Conservation (phyloP, 53 echinoderm and acorn worm genomes). For the Echinometra lucunter region DNA sequence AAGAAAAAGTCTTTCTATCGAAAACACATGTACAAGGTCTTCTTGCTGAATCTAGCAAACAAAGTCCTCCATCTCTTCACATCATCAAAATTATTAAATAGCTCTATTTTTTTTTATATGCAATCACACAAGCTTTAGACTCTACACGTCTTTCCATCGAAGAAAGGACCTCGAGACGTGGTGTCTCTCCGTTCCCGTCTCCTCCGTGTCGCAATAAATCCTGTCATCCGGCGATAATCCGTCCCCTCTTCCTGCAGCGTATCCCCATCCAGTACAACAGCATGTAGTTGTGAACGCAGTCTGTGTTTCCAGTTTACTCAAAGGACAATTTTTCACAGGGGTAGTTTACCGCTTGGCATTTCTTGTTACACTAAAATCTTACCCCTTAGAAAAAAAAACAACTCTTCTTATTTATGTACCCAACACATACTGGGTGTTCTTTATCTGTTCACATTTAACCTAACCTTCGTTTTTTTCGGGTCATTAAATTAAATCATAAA, state of each 20-base stretch:
- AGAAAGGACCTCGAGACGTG: background rate
- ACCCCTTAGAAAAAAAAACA: no score
- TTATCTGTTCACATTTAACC: background rate
- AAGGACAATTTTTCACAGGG: background rate
- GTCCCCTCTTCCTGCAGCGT: background rate
- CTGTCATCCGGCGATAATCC: constrained; percentile 4
- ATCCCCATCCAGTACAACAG: background rate
- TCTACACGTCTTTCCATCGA: constrained; percentile 8
- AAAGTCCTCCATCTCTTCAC: background rate
- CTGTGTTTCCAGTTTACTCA: background rate
- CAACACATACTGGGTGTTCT: background rate
- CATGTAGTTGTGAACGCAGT: background rate
- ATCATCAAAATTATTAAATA: constrained; percentile 38
- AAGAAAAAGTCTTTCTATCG: constrained; percentile 33
- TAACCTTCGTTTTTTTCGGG: background rate
- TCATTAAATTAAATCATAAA: background rate
- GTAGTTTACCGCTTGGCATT: background rate
- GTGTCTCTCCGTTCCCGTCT: background rate
- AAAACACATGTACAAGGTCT: constrained; percentile 25
- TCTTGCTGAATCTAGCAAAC: background rate
- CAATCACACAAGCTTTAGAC: constrained; percentile 42
- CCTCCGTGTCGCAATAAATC: constrained; percentile 13
- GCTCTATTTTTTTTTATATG: constrained; percentile 50
- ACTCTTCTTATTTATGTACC: background rate
- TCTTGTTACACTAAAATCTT: background rate